Conservation (phyloP, 2,113 vertebrate genomes). For the Macquaria ambigua region DNA sequence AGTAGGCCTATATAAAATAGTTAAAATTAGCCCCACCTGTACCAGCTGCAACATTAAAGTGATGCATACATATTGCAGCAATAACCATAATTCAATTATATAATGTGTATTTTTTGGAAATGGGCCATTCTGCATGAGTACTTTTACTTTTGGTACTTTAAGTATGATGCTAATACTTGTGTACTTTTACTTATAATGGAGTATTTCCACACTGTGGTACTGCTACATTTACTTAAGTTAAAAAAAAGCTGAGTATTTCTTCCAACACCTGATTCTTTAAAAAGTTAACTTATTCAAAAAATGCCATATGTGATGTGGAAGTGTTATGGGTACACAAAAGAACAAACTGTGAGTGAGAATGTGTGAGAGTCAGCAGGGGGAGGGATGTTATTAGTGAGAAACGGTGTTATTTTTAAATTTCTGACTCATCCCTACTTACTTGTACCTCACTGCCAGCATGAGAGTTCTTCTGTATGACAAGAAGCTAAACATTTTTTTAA, state of each 20-base stretch:
- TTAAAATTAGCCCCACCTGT: neutral
- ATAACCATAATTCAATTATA: neutral
- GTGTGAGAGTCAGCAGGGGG: constrained; percentile 59
- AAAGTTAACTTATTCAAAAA: constrained; percentile 42
- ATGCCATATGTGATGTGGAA: constrained; percentile 41
- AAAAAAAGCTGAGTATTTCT: neutral
- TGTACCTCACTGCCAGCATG: constrained; percentile 28
- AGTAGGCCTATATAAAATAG: neutral
- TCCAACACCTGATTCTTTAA: constrained; percentile 4
- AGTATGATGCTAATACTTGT: neutral
- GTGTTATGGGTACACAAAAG: constrained; percentile 37
- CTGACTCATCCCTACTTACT: constrained; percentile 68
- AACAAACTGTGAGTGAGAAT: constrained; percentile 60
- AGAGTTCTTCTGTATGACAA: constrained; percentile 46
- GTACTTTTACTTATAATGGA: neutral
- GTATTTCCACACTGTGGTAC: neutral
- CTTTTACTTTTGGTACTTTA: neutral
- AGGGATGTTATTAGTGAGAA: constrained; percentile 60
- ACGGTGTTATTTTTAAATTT: constrained; percentile 67
- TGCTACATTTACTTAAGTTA: neutral
- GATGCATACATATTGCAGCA: neutral
- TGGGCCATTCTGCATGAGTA: neutral
- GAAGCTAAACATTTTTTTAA: constrained; percentile 39
- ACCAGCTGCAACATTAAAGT: neutral
- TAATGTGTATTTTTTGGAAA: neutral